A percentile compares a stretch with the other conserved stretches of the same genome.
phyloP scores from a whole-genome alignment of 2,888 invertebrate genomes.

The Thymelicus sylvestris region DNA sequence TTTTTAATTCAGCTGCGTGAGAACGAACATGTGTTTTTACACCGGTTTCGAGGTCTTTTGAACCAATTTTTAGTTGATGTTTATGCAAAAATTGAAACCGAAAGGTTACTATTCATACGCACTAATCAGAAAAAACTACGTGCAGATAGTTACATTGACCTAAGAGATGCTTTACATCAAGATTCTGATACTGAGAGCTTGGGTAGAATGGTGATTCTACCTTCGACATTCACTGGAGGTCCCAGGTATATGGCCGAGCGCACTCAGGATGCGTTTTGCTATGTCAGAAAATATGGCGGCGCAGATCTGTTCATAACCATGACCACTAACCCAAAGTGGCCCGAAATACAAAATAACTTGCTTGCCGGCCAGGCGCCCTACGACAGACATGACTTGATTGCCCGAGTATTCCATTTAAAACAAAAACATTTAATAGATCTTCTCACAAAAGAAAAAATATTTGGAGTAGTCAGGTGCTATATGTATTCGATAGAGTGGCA shows the following conservation, averaged over 20 bases:
- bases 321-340: not conserved
- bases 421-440: not conserved
- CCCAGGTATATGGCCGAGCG: too few relatives aligned
- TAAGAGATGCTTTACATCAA: too few relatives aligned
- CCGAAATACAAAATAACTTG: not conserved
- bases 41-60: not conserved
- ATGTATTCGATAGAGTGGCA: not conserved
- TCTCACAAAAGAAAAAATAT: not conserved
- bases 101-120: not conserved
- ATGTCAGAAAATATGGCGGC: too few relatives aligned
- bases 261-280: too few relatives aligned
- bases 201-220: too few relatives aligned
- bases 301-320: not conserved
- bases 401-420: not conserved
- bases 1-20: not conserved
- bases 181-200: too few relatives aligned
- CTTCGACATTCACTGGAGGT: too few relatives aligned
- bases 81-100: not conserved
- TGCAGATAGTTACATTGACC: not conserved
- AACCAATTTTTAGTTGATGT: not conserved
- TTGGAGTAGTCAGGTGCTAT: not conserved
- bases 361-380: not conserved
- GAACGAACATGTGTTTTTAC: too few relatives aligned
- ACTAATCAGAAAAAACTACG: not conserved
- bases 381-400: not conserved